A percentile compares a stretch with the other conserved stretches of the same genome.
phyloP scores from a whole-genome alignment of 2,797 vertebrate genomes.

The Thamnophis elegans region DNA sequence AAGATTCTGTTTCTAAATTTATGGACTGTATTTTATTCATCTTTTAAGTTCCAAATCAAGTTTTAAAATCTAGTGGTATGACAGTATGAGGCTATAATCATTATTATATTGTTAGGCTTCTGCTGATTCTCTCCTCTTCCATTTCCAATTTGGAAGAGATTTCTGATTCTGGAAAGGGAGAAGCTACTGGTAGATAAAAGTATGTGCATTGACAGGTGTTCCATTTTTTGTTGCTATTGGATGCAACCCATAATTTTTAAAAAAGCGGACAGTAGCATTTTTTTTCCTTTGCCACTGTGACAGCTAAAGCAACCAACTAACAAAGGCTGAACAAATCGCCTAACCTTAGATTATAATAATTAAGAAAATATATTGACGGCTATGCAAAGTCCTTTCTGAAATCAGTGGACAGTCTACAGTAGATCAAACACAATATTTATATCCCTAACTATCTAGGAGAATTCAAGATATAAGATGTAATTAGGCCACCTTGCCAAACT shows the following conservation, averaged over 20 bases:
- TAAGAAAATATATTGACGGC: not conserved
- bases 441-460: not conserved
- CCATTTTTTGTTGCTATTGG: not conserved
- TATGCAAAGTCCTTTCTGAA: not conserved
- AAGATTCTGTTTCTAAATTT: not conserved
- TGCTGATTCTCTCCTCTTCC: not conserved
- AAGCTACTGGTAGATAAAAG: not conserved
- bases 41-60: not conserved
- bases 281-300: not conserved
- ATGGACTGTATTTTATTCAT: not conserved
- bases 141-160: not conserved
- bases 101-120: not conserved
- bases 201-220: not conserved
- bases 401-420: conserved; percentile 2
- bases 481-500: conserved; percentile 23
- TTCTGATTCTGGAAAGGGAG: not conserved
- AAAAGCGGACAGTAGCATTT: not conserved
- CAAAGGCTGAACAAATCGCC: not conserved
- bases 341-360: not conserved
- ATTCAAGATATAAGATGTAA: conserved; percentile 22
- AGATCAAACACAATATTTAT: conserved; percentile 4
- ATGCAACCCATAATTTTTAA: not conserved
- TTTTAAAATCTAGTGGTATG: not conserved
- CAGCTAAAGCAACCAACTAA: not conserved
- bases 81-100: not conserved